A percentile compares a stretch with the other conserved stretches of the same genome.
Evolutionary conservation across 1,140 invertebrate genomes (phyloP).

Genomic region (Ridgeia piscesae): DNA sequence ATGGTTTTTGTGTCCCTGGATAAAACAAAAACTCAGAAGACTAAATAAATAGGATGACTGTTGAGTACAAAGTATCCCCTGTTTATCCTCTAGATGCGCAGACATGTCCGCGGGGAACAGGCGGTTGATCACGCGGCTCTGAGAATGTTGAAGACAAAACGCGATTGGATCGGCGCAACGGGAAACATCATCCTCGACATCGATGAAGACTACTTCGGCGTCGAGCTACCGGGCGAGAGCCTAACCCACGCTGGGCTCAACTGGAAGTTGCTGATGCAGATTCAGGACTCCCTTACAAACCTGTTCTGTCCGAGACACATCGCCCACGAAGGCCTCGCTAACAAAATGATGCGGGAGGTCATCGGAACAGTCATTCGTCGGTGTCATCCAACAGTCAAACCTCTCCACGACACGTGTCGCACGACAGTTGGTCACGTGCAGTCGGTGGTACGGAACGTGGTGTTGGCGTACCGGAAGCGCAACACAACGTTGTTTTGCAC

Average conservation of each 20-base stretch:
- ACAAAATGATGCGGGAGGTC: background rate
- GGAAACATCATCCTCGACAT: constrained; percentile 42
- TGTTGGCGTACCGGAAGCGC: background rate
- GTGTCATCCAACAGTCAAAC: background rate
- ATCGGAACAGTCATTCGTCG: background rate
- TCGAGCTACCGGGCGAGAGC: constrained; percentile 35
- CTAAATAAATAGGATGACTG: no score
- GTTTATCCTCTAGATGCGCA: background rate
- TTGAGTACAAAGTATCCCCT: background rate
- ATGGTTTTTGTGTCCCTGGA: no score
- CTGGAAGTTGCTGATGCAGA: constrained; percentile 21
- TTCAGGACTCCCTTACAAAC: constrained; percentile 31
- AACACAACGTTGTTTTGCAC: background rate
- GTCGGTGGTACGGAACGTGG: background rate
- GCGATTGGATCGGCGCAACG: constrained; percentile 6
- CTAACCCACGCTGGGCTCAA: constrained; percentile 31
- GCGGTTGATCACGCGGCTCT: background rate
- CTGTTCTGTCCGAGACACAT: constrained; percentile 37
- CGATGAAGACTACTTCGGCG: constrained; percentile 46
- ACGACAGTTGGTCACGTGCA: background rate
- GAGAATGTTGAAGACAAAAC: background rate
- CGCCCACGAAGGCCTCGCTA: constrained; percentile 27
- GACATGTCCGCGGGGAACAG: background rate
- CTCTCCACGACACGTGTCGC: background rate
- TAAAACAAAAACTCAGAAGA: no score